Base-by-base conservation (phyloP, 2,888 invertebrate genomes). In the Dicycla oo region DNA sequence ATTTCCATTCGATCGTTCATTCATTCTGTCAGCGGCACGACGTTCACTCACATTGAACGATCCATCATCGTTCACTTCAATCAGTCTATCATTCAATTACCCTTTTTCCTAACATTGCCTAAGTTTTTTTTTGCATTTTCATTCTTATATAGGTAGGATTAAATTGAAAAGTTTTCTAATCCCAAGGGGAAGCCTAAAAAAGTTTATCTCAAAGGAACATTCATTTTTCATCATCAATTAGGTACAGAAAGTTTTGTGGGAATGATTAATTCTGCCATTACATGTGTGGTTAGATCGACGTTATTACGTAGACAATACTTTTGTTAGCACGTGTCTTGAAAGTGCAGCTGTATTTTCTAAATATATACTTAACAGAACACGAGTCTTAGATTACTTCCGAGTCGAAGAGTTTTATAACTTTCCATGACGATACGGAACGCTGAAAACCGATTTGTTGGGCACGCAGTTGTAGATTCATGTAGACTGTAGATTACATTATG, bases 211-310 rank as follows among this genome's bases (percentile, higher is more conserved):
- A 38, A 77, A 49, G 56, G 65, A 71, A 34, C 40, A 60, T 83
- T 75, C 81, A 81, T 81, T 83, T 81, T 81, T 85, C 85, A 83
- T 83, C 78, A 71, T 77, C 85, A 81, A 77, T 85, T 81, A 38
- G 8, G 38, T 38, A 78, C 69, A 64, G 40, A 58, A 73, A 74
- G 67, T 73, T 84, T 57, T 26, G 49, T 57, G 43, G 30, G 26
- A 23, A 26, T 77, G 38, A 76, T 73, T 73, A 69, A 77, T 73
- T 38, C 4, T 7, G 51, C 11, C 20, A 51, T 58, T 58, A 57
- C n/a, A 67, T 75, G 43, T 75, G 43, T 75, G 30, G 49, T 26
- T 8, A 34, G 8, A 34, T 47, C 43, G 5, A 45, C 18, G 18
- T 13, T 13, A n/a, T n/a, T n/a, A n/a, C n/a, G 20, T 18, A 18